Percentiles rank a stretch among this genome's conserved stretches.
phyloP scores from a whole-genome alignment of 1,140 invertebrate species.

The Colletes gigas region DNA sequence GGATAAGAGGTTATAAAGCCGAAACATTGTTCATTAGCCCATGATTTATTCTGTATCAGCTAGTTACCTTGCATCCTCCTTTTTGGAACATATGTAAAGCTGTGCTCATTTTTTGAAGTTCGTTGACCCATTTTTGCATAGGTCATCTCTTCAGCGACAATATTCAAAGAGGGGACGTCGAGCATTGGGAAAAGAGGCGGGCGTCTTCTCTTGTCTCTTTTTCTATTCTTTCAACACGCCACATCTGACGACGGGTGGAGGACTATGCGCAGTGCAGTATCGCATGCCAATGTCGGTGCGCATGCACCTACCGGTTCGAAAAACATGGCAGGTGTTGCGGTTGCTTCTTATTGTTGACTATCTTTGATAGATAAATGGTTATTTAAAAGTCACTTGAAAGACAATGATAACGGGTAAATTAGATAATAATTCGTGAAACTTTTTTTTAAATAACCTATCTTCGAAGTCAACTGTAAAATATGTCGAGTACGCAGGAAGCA shows the following conservation, averaged over 20 bases:
- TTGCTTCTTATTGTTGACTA: slow-evolving; percentile 56
- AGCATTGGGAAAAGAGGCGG: background rate
- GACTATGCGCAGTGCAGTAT: slow-evolving; percentile 50
- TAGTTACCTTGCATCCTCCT: background rate
- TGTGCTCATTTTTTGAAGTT: background rate
- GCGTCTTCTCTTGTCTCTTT: background rate
- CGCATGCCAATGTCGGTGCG: slow-evolving; percentile 51
- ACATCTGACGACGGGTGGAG: slow-evolving; percentile 2
- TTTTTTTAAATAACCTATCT: slow-evolving; percentile 21
- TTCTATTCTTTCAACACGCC: background rate
- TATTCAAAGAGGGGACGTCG: background rate
- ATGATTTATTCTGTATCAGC: background rate
- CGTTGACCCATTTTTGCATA: background rate
- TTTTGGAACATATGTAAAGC: background rate
- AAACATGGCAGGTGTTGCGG: slow-evolving; percentile 67
- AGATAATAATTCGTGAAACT: slow-evolving; percentile 3
- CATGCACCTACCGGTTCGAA: slow-evolving; percentile 63
- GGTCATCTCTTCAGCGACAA: background rate
- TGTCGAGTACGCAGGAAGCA: slow-evolving; percentile 64
- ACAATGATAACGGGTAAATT: slow-evolving; percentile 28
- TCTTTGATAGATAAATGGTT: slow-evolving; percentile 29
- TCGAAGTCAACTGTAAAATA: slow-evolving; percentile 41
- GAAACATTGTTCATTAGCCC: no score
- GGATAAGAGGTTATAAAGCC: no score
- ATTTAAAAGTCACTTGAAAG: background rate